A percentile compares a stretch with the other conserved stretches of the same genome.
Conservation (phyloP, 2,113 vertebrate species). For the Phylloscopus whistleri region DNA sequence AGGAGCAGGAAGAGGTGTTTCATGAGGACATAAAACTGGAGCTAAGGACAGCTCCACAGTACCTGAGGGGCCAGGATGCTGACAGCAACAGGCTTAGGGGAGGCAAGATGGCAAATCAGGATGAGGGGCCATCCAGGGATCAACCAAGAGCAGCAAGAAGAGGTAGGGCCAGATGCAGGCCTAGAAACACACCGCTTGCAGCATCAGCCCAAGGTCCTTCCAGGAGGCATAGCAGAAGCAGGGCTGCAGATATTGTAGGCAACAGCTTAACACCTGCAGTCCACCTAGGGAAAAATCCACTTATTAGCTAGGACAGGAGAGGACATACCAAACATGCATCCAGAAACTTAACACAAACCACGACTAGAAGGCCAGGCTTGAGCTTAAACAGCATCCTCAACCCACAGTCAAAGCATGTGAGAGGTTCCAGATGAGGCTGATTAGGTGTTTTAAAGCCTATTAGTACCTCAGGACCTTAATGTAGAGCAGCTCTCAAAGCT, state of each 20-base stretch:
- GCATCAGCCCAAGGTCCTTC: background rate
- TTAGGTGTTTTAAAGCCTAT: background rate
- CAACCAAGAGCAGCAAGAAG: background rate
- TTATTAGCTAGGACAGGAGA: accelerated
- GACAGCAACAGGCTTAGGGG: background rate
- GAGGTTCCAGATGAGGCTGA: background rate
- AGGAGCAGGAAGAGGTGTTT: background rate
- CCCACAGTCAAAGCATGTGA: no score
- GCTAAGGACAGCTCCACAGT: background rate
- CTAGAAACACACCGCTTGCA: background rate
- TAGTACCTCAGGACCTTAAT: background rate
- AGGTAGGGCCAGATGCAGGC: background rate
- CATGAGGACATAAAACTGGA: background rate
- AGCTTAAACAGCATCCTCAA: background rate
- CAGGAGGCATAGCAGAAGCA: background rate
- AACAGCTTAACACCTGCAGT: background rate
- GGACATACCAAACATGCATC: accelerated
- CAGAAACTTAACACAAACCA: background rate
- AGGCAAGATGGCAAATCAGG: background rate
- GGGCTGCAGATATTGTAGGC: background rate
- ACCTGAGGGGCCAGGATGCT: background rate
- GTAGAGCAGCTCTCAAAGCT: background rate
- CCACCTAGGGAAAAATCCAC: background rate
- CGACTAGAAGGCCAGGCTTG: background rate
- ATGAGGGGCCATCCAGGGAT: background rate